These are phyloP conservation scores for Aix galericulata DNA, from an alignment of 2,113 vertebrate species.

Conservation along the genomic window DNA sequence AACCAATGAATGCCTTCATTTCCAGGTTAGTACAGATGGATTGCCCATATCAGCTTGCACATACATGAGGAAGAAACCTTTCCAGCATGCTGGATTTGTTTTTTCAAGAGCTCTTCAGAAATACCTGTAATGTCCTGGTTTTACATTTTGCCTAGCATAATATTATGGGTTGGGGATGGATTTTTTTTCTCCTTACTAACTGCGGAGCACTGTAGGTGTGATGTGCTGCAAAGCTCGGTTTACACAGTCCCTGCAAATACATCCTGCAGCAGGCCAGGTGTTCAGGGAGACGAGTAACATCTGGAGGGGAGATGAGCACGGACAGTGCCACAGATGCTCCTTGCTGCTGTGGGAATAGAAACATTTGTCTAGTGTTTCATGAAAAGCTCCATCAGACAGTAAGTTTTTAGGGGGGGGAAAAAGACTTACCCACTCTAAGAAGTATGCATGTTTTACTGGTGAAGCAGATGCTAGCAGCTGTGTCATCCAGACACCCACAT, in stretches of 20 bases:
- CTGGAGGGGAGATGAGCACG: conserved; percentile 6
- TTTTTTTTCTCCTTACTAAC: background rate
- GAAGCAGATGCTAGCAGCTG: conserved; percentile 2
- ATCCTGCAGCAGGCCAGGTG: background rate
- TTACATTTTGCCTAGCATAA: background rate
- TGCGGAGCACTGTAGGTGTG: background rate
- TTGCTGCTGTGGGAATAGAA: background rate
- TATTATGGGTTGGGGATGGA: background rate
- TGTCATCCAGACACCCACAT: background rate
- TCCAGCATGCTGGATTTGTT: background rate
- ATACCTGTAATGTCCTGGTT: background rate
- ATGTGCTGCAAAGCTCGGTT: background rate
- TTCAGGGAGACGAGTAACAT: background rate
- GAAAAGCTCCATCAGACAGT: background rate
- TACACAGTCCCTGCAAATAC: background rate
- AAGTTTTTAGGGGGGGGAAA: background rate
- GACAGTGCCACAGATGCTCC: conserved; percentile 20
- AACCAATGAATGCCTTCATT: conserved; percentile 1
- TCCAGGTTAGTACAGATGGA: background rate
- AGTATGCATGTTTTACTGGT: background rate
- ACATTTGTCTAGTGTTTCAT: background rate
- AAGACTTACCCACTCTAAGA: background rate
- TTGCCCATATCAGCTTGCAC: background rate
- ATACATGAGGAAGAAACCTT: background rate
- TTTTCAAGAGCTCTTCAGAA: background rate